Evolutionary conservation across 2,797 vertebrate species (phyloP).

Genomic region (Megalops cyprinoides): DNA sequence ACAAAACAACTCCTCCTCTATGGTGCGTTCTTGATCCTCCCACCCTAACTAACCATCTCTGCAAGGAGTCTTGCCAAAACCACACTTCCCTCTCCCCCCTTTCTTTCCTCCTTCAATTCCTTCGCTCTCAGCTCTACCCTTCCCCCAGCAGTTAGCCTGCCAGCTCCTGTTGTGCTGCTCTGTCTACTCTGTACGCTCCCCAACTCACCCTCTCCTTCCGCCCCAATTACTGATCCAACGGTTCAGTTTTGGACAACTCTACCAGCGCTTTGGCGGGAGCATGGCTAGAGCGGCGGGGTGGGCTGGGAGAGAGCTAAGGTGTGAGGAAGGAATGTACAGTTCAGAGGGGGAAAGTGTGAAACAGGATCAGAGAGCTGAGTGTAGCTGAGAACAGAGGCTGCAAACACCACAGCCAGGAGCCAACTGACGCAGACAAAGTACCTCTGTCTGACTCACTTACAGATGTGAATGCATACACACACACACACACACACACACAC

Average conservation of each 20-base stretch:
- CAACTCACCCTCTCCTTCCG: neutral
- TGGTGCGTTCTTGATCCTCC: neutral
- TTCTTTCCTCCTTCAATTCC: neutral
- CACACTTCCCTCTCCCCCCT: conserved; percentile 14
- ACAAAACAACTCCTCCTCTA: neutral
- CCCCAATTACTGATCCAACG: neutral
- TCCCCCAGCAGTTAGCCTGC: neutral
- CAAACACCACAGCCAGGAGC: conserved; percentile 23
- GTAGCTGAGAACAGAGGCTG: neutral
- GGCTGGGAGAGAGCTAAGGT: neutral
- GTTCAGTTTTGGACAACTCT: neutral
- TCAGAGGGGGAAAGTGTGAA: neutral
- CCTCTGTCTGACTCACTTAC: neutral
- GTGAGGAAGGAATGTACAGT: neutral
- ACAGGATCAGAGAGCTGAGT: neutral
- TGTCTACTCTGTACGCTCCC: neutral
- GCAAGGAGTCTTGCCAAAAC: conserved; percentile 9
- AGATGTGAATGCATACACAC: no score
- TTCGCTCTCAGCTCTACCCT: neutral
- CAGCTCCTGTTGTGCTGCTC: neutral
- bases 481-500: neutral
- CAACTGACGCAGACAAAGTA: conserved; percentile 13
- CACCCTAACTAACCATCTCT: conserved; percentile 1
- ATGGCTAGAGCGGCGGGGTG: neutral
- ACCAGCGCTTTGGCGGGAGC: neutral